Percentiles rank a stretch among this genome's conserved stretches.
These are phyloP conservation scores for Perca schrenkii DNA, from an alignment of 2,113 vertebrate species.

Conservation along the genomic window DNA sequence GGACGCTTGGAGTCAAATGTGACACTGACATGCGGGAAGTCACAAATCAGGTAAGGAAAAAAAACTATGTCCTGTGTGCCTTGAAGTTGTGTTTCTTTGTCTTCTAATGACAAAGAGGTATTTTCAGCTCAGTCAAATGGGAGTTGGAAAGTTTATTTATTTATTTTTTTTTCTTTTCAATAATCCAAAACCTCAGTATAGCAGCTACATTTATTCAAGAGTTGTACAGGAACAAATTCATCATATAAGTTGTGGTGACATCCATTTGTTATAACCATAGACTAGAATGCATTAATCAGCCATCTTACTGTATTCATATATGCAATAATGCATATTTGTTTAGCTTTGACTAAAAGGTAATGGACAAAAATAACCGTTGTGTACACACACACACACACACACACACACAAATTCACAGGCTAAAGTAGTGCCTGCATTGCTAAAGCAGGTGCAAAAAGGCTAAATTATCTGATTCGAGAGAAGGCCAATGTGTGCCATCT, in stretches of 20 bases:
- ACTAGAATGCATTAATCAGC: neutral
- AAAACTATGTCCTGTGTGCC: neutral
- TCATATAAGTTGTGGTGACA: neutral
- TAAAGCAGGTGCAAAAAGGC: neutral
- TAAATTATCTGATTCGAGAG: neutral
- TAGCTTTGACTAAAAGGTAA: neutral
- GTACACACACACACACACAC: too few species aligned
- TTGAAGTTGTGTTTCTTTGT: neutral
- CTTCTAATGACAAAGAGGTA: neutral
- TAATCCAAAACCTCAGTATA: neutral
- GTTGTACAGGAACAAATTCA: neutral
- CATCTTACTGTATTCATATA: neutral
- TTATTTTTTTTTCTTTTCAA: neutral
- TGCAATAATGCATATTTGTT: neutral
- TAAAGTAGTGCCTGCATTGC: too few species aligned
- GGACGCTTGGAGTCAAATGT: conserved; percentile 74
- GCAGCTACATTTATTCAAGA: neutral
- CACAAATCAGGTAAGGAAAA: conserved; percentile 63
- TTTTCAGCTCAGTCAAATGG: neutral
- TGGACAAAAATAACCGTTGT: neutral
- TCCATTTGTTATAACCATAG: neutral
- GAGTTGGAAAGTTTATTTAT: neutral
- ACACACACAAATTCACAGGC: too few species aligned
- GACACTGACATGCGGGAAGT: conserved; percentile 74
- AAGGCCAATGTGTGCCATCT: neutral